Conservation (phyloP, 2,888 invertebrate species). For the Trimorus sp. region DNA sequence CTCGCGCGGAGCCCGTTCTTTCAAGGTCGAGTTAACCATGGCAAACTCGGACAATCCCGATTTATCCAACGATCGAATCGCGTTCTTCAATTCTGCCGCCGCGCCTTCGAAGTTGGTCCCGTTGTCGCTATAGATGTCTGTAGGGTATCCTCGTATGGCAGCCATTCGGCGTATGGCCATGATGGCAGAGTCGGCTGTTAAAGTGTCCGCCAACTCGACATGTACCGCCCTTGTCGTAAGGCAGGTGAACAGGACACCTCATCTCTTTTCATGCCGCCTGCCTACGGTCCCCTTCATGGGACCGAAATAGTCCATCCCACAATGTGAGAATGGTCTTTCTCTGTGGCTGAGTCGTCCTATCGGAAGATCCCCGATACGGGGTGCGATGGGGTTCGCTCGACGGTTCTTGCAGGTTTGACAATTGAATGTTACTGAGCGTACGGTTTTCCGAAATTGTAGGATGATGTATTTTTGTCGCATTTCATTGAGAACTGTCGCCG, state of each 20-base stretch:
- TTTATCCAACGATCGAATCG: not conserved
- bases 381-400: conserved; percentile 28
- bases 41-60: not conserved
- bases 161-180: conserved; percentile 59
- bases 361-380: conserved; percentile 17
- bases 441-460: conserved; percentile 3
- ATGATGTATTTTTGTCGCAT: conserved; percentile 21
- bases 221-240: conserved; percentile 65
- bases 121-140: conserved; percentile 60
- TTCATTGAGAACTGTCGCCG: conserved; percentile 14
- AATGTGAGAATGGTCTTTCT: conserved; percentile 5
- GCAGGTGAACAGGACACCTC: conserved; percentile 67
- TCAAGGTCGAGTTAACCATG: not conserved
- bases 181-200: conserved; percentile 56
- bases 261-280: conserved; percentile 65
- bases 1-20: not conserved
- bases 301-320: conserved; percentile 47
- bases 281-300: conserved; percentile 61
- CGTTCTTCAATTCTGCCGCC: not conserved
- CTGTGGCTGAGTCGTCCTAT: not conserved
- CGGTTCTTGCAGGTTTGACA: conserved; percentile 33
- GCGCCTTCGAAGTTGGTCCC: conserved; percentile 65
- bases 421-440: conserved; percentile 20
- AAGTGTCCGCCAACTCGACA: conserved; percentile 51
- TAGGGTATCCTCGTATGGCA: not conserved